phyloP scores from a whole-genome alignment of 2,113 vertebrate genomes.

The Actenoides lindsayi region DNA sequence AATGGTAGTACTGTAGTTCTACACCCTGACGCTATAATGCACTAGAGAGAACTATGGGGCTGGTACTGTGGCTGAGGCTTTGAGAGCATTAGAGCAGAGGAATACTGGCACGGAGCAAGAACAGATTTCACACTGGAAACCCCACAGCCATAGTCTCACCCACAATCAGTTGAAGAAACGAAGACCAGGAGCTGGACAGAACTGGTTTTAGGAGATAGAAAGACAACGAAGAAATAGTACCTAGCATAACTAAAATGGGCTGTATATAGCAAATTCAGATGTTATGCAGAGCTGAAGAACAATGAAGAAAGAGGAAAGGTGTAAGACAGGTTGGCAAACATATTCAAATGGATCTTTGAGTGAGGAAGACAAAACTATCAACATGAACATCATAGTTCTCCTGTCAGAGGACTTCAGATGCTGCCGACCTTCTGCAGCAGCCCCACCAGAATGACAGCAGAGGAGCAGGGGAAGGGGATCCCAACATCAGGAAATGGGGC shows the following conservation, averaged over 20 bases:
- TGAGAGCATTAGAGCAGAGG: not conserved
- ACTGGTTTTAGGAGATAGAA: not conserved
- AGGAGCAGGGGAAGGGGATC: not conserved
- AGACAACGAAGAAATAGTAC: not conserved
- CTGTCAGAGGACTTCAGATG: not conserved
- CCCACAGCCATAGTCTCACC: no score
- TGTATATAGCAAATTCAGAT: not conserved
- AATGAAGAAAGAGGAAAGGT: not conserved
- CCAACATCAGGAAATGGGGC: not conserved
- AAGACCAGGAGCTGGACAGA: not conserved
- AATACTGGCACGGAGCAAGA: accelerated
- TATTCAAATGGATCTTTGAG: not conserved
- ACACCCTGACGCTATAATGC: accelerated
- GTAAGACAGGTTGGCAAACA: not conserved
- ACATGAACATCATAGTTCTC: not conserved
- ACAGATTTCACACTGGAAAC: not conserved
- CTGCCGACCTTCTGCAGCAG: not conserved
- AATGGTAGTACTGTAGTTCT: not conserved
- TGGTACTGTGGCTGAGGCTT: not conserved
- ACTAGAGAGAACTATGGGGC: not conserved
- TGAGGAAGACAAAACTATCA: not conserved
- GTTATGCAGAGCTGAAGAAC: not conserved
- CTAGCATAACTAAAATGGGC: not conserved
- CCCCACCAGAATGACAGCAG: not conserved
- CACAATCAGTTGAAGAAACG: accelerated